Evolutionary conservation across 2,113 vertebrate species (phyloP).

Genomic region (Rynchops niger): DNA sequence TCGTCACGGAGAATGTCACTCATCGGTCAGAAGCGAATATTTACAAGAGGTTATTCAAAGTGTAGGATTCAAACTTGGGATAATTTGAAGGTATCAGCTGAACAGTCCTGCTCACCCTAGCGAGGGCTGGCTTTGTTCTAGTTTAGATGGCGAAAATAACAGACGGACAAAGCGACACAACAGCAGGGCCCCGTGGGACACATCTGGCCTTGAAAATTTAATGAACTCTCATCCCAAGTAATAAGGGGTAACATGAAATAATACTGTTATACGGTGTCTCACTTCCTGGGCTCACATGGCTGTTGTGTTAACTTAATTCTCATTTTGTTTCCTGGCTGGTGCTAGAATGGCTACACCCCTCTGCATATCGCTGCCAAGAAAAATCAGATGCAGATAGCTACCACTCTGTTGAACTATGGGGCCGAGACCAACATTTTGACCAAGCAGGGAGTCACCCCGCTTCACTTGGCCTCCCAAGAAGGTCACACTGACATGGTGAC

Average conservation of each 20-base stretch:
- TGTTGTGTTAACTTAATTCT: not conserved
- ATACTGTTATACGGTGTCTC: not conserved
- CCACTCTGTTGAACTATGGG: slow-evolving; percentile 86
- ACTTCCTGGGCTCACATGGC: not conserved
- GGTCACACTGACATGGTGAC: slow-evolving; percentile 90
- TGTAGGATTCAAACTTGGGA: fast-evolving
- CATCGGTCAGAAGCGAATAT: not conserved
- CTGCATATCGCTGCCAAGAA: slow-evolving; percentile 95
- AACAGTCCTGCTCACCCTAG: not conserved
- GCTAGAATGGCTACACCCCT: slow-evolving; percentile 95
- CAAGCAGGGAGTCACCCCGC: slow-evolving; percentile 92
- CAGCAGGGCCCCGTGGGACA: not conserved
- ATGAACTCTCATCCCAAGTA: not conserved
- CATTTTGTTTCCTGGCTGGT: not conserved
- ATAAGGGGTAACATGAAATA: not conserved
- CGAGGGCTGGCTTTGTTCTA: not conserved
- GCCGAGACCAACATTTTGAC: slow-evolving; percentile 92
- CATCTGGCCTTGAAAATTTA: not conserved
- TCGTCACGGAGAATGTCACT: not conserved
- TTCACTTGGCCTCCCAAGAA: slow-evolving; percentile 94
- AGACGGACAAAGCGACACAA: not conserved
- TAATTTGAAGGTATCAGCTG: not conserved
- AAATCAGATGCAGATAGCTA: slow-evolving; percentile 96
- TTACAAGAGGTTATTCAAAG: not conserved
- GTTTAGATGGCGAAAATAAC: fast-evolving